Percentiles rank a stretch among this genome's conserved stretches.
Evolutionary conservation across 2,888 invertebrate genomes (phyloP).

Genomic region (Linnaemya vulpina): DNA sequence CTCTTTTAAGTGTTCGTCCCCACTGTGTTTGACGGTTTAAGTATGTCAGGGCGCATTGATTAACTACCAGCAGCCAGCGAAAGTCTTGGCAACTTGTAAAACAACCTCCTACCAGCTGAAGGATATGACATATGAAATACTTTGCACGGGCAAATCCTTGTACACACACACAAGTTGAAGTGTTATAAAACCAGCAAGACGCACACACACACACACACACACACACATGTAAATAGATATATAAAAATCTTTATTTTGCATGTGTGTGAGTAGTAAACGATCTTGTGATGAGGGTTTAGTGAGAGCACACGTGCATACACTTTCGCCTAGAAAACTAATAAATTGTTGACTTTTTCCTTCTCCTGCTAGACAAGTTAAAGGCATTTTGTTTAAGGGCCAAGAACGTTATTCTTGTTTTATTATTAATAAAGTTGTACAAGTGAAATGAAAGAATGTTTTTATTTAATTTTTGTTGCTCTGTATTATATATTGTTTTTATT

Average conservation of each 20-base stretch:
- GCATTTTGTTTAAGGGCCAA: conserved; percentile 2
- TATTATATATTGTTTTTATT: conserved; percentile 48
- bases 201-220: neutral
- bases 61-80: conserved; percentile 43
- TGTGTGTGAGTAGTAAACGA: neutral
- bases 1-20: conserved; percentile 2
- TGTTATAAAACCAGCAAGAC: neutral
- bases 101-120: neutral
- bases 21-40: conserved; percentile 51
- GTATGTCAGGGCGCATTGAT: conserved; percentile 63
- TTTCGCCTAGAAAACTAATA: neutral
- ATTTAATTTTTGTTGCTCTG: conserved; percentile 16
- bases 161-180: neutral
- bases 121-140: conserved; percentile 15
- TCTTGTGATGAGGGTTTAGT: conserved; percentile 34
- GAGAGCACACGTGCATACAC: neutral
- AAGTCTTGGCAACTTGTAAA: conserved; percentile 29
- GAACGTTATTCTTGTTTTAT: conserved; percentile 14
- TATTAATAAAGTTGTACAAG: conserved; percentile 22
- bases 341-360: conserved; percentile 10
- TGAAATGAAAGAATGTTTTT: conserved; percentile 4
- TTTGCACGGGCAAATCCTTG: neutral
- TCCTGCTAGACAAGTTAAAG: conserved; percentile 14
- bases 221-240: neutral
- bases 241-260: neutral